These are phyloP conservation scores for Palythoa grandis DNA, from an alignment of 92 coral and sea anemone genomes.

Conservation along the genomic window DNA sequence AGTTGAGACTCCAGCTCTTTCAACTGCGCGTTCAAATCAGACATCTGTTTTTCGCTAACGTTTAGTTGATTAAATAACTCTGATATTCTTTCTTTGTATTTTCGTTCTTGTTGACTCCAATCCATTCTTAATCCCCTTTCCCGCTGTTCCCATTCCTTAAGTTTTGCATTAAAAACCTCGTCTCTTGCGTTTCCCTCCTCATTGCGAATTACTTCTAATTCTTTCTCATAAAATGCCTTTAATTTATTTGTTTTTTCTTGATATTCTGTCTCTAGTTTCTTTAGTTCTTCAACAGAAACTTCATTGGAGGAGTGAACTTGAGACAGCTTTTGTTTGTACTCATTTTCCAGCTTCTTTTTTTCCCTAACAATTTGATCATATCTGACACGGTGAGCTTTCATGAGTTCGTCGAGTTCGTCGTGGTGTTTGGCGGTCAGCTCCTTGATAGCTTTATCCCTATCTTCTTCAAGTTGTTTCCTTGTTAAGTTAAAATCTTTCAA, in stretches of 20 bases:
- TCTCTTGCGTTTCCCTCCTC: constrained; percentile 69
- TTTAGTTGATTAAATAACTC: constrained; percentile 81
- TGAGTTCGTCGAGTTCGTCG: constrained; percentile 89
- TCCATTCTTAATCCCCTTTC: constrained; percentile 70
- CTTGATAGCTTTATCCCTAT: constrained; percentile 80
- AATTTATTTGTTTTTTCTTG: constrained; percentile 84
- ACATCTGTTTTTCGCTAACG: constrained; percentile 70
- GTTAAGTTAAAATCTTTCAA: constrained; percentile 81
- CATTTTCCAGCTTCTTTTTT: constrained; percentile 80
- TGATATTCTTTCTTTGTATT: constrained; percentile 92
- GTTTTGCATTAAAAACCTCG: constrained; percentile 18
- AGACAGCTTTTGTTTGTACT: constrained; percentile 65
- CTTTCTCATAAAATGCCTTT: constrained; percentile 90
- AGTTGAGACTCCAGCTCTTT: constrained; percentile 64
- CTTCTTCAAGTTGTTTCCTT: constrained; percentile 80
- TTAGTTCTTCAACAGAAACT: constrained; percentile 76
- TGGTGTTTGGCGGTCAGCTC: constrained; percentile 84
- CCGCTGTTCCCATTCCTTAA: constrained; percentile 72
- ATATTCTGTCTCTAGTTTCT: constrained; percentile 81
- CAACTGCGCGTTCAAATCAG: constrained; percentile 64
- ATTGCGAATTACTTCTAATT: constrained; percentile 75
- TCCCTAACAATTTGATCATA: constrained; percentile 92
- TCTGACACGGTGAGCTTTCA: constrained; percentile 97
- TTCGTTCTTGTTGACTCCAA: constrained; percentile 90
- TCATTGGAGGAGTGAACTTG: constrained; percentile 65